Conservation (phyloP, 2,888 invertebrate genomes). For the Synanthedon vespiformis region DNA sequence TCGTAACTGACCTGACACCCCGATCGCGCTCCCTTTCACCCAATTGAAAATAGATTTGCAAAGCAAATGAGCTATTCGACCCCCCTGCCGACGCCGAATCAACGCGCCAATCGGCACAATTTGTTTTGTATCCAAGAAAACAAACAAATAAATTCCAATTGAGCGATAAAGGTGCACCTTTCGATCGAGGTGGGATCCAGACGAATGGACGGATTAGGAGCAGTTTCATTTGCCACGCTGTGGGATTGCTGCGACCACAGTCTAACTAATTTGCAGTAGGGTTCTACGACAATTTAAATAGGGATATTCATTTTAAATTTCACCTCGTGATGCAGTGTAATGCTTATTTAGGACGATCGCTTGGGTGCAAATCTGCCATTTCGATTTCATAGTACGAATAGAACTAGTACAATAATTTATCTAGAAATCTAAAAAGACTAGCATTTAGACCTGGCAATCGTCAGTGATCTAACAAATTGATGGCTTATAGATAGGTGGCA, state of each 20-base stretch:
- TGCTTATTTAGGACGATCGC: too few species aligned
- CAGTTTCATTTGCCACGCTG: conserved; percentile 25
- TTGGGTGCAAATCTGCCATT: too few species aligned
- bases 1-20: neutral
- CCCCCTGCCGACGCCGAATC: conserved; percentile 6
- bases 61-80: conserved; percentile 24
- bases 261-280: neutral
- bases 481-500: too few species aligned
- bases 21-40: conserved; percentile 5
- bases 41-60: conserved; percentile 31
- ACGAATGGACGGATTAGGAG: conserved; percentile 34
- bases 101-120: conserved; percentile 27
- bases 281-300: too few species aligned
- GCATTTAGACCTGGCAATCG: too few species aligned
- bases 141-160: conserved; percentile 53
- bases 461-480: too few species aligned
- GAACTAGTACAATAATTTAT: too few species aligned
- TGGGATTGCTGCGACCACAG: conserved; percentile 16
- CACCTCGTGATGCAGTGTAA: too few species aligned
- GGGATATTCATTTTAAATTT: too few species aligned
- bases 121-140: conserved; percentile 34
- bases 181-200: conserved; percentile 31
- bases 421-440: too few species aligned
- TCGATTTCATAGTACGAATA: too few species aligned
- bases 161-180: conserved; percentile 46